Percentiles rank a stretch among this genome's conserved stretches.
Conservation (phyloP, 2,888 invertebrate species). For the Cryptus viduatorius region DNA sequence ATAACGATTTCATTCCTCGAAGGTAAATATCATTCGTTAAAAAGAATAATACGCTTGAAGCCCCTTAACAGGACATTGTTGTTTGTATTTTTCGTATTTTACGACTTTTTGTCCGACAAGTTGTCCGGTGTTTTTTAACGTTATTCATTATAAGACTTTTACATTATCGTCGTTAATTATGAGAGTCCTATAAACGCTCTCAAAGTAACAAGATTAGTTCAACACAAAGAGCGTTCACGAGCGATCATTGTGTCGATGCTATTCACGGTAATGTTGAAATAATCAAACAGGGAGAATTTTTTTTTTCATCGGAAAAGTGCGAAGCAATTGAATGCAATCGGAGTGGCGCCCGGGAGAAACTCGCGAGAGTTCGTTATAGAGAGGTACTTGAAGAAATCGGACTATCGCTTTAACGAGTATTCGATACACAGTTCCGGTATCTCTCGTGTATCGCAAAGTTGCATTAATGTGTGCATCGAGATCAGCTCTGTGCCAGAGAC, state of each 20-base stretch:
- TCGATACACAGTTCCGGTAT: constrained; percentile 21
- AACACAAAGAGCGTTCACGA: not conserved
- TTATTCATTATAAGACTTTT: too few relatives aligned
- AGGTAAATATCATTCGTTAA: too few relatives aligned
- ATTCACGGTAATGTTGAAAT: not conserved
- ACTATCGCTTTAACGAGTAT: constrained; percentile 30
- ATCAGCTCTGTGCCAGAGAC: not conserved
- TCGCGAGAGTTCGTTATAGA: not conserved
- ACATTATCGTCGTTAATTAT: too few relatives aligned
- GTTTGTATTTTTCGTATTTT: too few relatives aligned
- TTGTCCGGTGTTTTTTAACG: too few relatives aligned
- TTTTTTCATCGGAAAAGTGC: constrained; percentile 9
- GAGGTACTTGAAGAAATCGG: constrained; percentile 21
- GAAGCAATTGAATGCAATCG: constrained; percentile 21
- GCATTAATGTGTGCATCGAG: constrained; percentile 37
- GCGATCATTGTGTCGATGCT: not conserved
- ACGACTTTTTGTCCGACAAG: too few relatives aligned
- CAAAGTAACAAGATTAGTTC: not conserved
- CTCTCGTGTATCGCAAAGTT: constrained; percentile 18
- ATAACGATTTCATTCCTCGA: too few relatives aligned
- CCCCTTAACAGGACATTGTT: too few relatives aligned
- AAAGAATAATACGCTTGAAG: too few relatives aligned
- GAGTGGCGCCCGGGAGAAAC: not conserved
- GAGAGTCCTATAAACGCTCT: too few relatives aligned
- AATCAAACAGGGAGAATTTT: not conserved